A percentile compares a stretch with the other conserved stretches of the same genome.
Evolutionary conservation across 2,888 invertebrate genomes (phyloP).

Genomic region (Tiliacea aurago): DNA sequence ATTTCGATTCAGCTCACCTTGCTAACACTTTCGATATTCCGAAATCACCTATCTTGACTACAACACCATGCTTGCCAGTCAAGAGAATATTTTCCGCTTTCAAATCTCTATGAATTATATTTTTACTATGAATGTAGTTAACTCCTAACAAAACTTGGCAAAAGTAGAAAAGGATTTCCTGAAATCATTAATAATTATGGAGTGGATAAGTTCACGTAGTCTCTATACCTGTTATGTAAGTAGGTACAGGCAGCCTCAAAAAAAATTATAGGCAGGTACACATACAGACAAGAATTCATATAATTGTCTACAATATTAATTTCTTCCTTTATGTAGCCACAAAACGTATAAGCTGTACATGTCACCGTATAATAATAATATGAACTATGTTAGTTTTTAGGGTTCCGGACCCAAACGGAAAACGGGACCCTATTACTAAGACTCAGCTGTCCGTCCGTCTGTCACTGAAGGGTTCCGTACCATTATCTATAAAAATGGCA

Average conservation of each 20-base stretch:
- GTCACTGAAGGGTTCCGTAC: too few species aligned
- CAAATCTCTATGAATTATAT: slow-evolving; percentile 95
- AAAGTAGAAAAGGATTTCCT: slow-evolving; percentile 93
- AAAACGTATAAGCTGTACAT: too few species aligned
- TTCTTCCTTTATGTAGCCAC: too few species aligned
- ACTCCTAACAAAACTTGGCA: slow-evolving; percentile 94
- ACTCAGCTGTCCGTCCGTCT: too few species aligned
- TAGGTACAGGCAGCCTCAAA: not conserved
- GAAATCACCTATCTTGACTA: slow-evolving; percentile 96
- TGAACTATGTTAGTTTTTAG: too few species aligned
- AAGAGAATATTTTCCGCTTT: slow-evolving; percentile 96
- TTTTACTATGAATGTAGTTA: slow-evolving; percentile 94
- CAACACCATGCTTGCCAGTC: slow-evolving; percentile 92
- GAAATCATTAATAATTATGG: slow-evolving; percentile 67
- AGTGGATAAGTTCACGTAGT: not conserved
- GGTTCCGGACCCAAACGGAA: too few species aligned
- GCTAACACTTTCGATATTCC: slow-evolving; percentile 94
- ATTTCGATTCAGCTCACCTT: slow-evolving; percentile 82
- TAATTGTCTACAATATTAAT: too few species aligned
- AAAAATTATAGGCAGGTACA: not conserved
- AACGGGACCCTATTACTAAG: too few species aligned
- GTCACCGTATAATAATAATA: too few species aligned
- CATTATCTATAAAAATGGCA: too few species aligned
- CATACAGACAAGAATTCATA: not conserved
- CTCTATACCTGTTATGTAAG: too few species aligned